A percentile compares a stretch with the other conserved stretches of the same genome.
Conservation (phyloP, 2,888 invertebrate genomes). For the Monoplex corrugatus region DNA sequence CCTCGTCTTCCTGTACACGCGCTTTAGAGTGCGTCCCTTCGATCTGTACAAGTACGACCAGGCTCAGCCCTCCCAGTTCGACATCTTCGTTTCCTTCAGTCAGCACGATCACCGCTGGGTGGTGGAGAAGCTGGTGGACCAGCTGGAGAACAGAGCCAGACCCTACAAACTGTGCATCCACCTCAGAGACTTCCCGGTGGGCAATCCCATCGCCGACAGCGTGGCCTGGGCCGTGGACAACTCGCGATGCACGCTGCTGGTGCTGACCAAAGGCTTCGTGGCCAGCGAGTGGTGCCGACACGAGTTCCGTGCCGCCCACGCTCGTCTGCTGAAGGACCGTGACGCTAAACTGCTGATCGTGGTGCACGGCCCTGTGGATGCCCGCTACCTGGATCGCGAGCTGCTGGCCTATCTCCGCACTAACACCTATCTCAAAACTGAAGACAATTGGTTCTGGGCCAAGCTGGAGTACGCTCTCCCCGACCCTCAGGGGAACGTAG, state of each 20-base stretch:
- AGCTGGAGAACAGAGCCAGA: constrained; percentile 86
- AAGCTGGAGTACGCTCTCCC: constrained; percentile 58
- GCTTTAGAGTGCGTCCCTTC: constrained; percentile 61
- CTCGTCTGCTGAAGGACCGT: constrained; percentile 50
- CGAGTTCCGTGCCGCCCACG: constrained; percentile 54
- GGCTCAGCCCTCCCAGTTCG: constrained; percentile 83
- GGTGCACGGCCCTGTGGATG: constrained; percentile 51
- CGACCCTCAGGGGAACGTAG: not conserved
- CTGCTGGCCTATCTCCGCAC: constrained; percentile 57
- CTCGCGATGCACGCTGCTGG: constrained; percentile 55
- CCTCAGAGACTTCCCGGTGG: constrained; percentile 70
- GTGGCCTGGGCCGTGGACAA: constrained; percentile 82
- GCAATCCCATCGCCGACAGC: constrained; percentile 88
- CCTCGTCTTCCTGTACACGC: constrained; percentile 56
- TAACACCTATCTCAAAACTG: constrained; percentile 51
- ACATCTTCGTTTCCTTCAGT: constrained; percentile 95
- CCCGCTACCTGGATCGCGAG: constrained; percentile 49
- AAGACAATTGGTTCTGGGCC: constrained; percentile 56
- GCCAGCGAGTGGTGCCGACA: constrained; percentile 58
- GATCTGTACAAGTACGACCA: constrained; percentile 52
- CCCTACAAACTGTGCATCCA: constrained; percentile 82
- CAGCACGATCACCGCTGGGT: constrained; percentile 90
- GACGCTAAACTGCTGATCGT: constrained; percentile 51
- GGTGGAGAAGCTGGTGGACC: constrained; percentile 90
- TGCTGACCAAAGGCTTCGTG: constrained; percentile 55